These are phyloP conservation scores for Tiliacea aurago DNA, from an alignment of 2,888 invertebrate genomes.

Conservation along the genomic window DNA sequence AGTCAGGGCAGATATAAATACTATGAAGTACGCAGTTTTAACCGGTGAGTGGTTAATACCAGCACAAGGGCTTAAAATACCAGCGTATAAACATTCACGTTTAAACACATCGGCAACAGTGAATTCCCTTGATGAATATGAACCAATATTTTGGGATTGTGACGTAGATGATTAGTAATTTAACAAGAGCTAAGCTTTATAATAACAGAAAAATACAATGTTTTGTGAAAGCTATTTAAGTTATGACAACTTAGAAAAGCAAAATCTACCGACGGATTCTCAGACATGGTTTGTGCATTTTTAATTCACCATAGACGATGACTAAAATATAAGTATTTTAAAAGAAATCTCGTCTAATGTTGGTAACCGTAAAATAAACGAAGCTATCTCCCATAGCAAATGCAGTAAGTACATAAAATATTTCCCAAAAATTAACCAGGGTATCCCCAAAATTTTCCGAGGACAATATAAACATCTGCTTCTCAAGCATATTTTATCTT, in stretches of 20 bases:
- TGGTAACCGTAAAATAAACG: neutral
- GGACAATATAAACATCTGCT: constrained; percentile 19
- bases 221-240: neutral
- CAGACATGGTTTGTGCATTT: neutral
- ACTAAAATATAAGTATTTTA: too few species aligned
- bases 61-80: constrained; percentile 49
- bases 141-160: neutral
- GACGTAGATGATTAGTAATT: neutral
- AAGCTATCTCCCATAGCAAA: neutral
- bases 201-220: neutral
- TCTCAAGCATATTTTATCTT: constrained; percentile 38
- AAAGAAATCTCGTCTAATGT: neutral
- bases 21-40: constrained; percentile 22
- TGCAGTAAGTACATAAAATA: neutral
- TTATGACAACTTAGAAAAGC: neutral
- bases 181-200: neutral
- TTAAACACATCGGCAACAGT: constrained; percentile 5
- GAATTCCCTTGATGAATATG: constrained; percentile 12
- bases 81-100: constrained; percentile 37
- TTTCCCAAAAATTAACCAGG: neutral
- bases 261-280: neutral
- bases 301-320: neutral
- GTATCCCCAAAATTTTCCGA: constrained; percentile 10
- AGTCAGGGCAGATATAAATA: constrained; percentile 53
- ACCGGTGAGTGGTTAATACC: constrained; percentile 17